A percentile compares a stretch with the other conserved stretches of the same genome.
Conservation (phyloP, 1,140 invertebrate species). For the Melanaphis sacchari region DNA sequence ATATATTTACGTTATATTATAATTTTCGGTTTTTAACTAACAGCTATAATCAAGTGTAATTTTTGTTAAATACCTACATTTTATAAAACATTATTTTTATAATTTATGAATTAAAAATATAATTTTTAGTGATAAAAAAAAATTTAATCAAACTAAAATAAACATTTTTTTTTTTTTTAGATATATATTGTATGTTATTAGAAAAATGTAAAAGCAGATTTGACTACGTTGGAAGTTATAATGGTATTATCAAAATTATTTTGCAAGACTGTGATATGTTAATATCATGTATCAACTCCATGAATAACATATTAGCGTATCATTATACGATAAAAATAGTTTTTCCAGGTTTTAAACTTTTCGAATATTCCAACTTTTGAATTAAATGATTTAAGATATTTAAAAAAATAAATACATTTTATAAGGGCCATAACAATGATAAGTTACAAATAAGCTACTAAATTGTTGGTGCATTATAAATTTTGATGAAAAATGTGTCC, state of each 20-base stretch:
- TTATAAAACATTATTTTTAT: not conserved
- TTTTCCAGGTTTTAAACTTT: not conserved
- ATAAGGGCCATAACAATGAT: slow-evolving; percentile 2
- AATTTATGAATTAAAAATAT: not conserved
- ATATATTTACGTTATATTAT: no score
- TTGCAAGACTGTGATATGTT: not conserved
- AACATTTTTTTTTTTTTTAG: no score
- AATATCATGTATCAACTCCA: not conserved
- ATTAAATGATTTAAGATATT: not conserved
- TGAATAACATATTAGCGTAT: not conserved
- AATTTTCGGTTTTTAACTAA: no score
- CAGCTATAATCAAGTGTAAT: no score
- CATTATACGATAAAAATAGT: not conserved
- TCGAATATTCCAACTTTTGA: not conserved
- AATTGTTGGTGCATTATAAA: not conserved
- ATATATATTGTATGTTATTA: not conserved
- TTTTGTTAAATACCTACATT: not conserved
- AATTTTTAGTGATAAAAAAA: not conserved
- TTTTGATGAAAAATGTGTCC: not conserved
- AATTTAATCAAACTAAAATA: not conserved
- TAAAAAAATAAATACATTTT: not conserved
- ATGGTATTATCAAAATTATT: not conserved
- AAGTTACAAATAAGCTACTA: not conserved
- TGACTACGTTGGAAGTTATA: not conserved
- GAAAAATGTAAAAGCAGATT: not conserved